phyloP scores from a whole-genome alignment of 2,888 invertebrate genomes.

The Octonoba sinensis region DNA sequence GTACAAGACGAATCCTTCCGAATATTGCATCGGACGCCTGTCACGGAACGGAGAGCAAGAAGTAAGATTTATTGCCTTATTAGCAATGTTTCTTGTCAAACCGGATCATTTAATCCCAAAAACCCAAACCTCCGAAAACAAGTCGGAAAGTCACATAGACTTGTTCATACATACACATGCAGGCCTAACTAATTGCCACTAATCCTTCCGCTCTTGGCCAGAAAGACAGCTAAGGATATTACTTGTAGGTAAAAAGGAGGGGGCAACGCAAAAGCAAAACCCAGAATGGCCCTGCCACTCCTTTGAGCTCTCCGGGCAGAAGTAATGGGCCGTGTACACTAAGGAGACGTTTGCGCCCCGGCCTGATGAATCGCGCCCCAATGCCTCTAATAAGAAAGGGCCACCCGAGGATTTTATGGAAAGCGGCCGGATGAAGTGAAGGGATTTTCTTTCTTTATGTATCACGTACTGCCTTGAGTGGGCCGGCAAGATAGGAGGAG shows the following conservation, averaged over 20 bases:
- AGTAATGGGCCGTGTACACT: conserved; percentile 47
- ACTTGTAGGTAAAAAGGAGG: neutral
- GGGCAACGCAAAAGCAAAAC: neutral
- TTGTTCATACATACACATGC: too few relatives aligned
- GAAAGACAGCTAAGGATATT: conserved; percentile 16
- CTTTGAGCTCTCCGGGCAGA: conserved; percentile 14
- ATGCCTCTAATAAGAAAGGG: conserved; percentile 43
- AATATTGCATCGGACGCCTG: too few relatives aligned
- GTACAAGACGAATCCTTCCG: too few relatives aligned
- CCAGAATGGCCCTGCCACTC: neutral
- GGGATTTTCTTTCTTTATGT: neutral
- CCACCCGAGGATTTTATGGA: conserved; percentile 27
- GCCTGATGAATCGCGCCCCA: conserved; percentile 49
- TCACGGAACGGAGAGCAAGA: too few relatives aligned
- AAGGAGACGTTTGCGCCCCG: conserved; percentile 56
- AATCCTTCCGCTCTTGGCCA: conserved; percentile 29
- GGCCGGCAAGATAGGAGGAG: too few relatives aligned
- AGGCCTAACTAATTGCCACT: conserved; percentile 43
- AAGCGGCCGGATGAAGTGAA: neutral
- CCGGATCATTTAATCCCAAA: too few relatives aligned
- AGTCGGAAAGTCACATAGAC: too few relatives aligned
- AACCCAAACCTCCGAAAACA: too few relatives aligned
- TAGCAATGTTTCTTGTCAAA: too few relatives aligned
- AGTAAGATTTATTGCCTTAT: too few relatives aligned
- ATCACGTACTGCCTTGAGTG: too few relatives aligned